Evolutionary conservation across 2,113 vertebrate species (phyloP).

Genomic region (Glareola pratincola): DNA sequence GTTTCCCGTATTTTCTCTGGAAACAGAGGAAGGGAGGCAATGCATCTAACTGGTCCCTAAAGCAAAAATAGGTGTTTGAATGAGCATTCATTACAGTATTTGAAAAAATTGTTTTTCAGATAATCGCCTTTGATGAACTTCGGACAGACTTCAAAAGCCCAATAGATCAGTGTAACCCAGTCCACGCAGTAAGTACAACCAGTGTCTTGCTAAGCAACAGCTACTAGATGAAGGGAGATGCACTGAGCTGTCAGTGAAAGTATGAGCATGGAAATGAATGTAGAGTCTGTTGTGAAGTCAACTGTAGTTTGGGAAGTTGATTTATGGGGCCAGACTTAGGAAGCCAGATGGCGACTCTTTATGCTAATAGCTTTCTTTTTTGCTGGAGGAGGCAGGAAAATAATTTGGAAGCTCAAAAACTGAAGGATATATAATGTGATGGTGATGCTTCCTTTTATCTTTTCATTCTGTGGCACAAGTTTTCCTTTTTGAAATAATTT

Average conservation of each 20-base stretch:
- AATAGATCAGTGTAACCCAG: conserved; percentile 96
- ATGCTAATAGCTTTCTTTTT: background rate
- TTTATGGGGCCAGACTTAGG: background rate
- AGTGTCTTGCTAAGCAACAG: background rate
- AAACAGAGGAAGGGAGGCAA: background rate
- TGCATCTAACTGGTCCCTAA: background rate
- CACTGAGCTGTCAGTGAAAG: background rate
- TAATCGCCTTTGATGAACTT: conserved; percentile 97
- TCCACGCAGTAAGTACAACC: conserved; percentile 86
- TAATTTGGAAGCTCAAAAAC: background rate
- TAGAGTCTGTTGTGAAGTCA: background rate
- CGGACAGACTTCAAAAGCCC: conserved; percentile 98
- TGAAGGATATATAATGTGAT: background rate
- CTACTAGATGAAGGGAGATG: background rate
- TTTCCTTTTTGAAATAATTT: background rate
- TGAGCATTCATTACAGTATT: background rate
- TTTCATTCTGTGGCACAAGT: background rate
- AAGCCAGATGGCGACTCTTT: background rate
- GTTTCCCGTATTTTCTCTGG: background rate
- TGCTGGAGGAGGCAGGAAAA: background rate
- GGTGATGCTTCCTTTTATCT: background rate
- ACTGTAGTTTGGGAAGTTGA: background rate
- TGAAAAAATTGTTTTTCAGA: conserved; percentile 78
- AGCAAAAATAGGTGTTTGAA: background rate
- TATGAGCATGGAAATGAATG: background rate